Percentiles rank a stretch among this genome's conserved stretches.
Conservation (phyloP, 2,797 vertebrate genomes). For the Cuculus canorus region DNA sequence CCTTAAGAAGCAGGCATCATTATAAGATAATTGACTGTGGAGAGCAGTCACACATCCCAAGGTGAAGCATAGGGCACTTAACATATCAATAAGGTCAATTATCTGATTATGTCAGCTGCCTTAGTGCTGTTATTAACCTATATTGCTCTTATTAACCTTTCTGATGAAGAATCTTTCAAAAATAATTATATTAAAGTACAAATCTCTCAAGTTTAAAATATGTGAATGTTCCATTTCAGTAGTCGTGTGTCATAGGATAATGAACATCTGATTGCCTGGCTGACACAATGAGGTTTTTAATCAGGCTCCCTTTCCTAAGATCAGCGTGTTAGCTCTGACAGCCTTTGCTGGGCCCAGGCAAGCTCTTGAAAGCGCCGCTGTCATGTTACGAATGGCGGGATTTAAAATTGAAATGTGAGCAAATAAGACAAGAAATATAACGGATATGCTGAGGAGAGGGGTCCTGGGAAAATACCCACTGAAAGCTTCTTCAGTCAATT, state of each 20-base stretch:
- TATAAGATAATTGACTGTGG: constrained; percentile 70
- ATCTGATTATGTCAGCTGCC: constrained; percentile 70
- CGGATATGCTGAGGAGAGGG: background rate
- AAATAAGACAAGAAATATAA: constrained; percentile 61
- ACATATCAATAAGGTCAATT: constrained; percentile 79
- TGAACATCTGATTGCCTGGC: constrained; percentile 70
- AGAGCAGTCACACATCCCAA: constrained; percentile 64
- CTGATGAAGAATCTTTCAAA: constrained; percentile 80
- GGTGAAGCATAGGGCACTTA: constrained; percentile 73
- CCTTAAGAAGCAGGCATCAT: constrained; percentile 46
- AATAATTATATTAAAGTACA: constrained; percentile 80
- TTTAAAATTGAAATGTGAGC: constrained; percentile 72
- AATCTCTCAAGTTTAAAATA: constrained; percentile 73
- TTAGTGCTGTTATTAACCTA: constrained; percentile 74
- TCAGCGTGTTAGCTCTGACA: constrained; percentile 33
- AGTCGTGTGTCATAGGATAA: constrained; percentile 68
- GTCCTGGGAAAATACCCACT: constrained; percentile 56
- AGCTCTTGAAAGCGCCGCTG: constrained; percentile 53
- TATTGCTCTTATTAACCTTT: constrained; percentile 80
- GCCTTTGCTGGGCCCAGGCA: constrained; percentile 27
- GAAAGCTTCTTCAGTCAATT: constrained; percentile 32
- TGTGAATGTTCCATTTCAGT: constrained; percentile 69
- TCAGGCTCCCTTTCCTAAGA: constrained; percentile 52
- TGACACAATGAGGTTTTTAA: constrained; percentile 65
- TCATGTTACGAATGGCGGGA: constrained; percentile 48